Base-by-base conservation (phyloP, 2,888 invertebrate genomes). In the Portevinia maculata region DNA sequence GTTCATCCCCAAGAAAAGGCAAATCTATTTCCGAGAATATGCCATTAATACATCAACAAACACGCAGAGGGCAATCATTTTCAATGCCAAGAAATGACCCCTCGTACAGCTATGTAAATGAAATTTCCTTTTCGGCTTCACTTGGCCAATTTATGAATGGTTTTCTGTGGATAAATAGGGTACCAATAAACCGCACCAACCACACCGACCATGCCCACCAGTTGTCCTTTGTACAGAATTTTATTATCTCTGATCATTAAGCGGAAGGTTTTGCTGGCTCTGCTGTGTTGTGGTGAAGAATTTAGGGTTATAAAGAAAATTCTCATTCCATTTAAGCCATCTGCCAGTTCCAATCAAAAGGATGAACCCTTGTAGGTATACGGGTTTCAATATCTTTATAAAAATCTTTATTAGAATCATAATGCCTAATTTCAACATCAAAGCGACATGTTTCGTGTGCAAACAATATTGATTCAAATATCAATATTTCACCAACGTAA, bases 351-450 rank as follows among this genome's bases (percentile, higher is more conserved):
- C 60, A 57, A 53, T 52, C 59, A 70, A 44, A 24, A 46, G 32
- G 39, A 52, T 70, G 50, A 39, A 32, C 44, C 53, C 50, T 15
- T 50, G 57, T 59, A 70, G 37, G n/a, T n/a, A n/a, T n/a, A 46
- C 60, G 60, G 32, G 28, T 53, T 53, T 34, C 3, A 44, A 9
- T 15, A 21, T 28, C 34, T n/a, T 11, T 19, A 1, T 41, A 9
- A 24, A 5, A 24, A 24, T 24, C 24, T 28, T 28, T 8, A 17
- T 8, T 17, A 9, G 28, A 41, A 9, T 55, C 48, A 37, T 21
- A n/a, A 2, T 41, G 39, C 67, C 50, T 62, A 69, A 69, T 69
- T 75, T 62, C 39, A 46, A 74, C 65, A 79, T 73, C 79, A 74
- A 79, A 73, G 67, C 53, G 74, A 30, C 53, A 62, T 62, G 62